Conservation (phyloP, 2,888 invertebrate genomes). For the Elegia similella region DNA sequence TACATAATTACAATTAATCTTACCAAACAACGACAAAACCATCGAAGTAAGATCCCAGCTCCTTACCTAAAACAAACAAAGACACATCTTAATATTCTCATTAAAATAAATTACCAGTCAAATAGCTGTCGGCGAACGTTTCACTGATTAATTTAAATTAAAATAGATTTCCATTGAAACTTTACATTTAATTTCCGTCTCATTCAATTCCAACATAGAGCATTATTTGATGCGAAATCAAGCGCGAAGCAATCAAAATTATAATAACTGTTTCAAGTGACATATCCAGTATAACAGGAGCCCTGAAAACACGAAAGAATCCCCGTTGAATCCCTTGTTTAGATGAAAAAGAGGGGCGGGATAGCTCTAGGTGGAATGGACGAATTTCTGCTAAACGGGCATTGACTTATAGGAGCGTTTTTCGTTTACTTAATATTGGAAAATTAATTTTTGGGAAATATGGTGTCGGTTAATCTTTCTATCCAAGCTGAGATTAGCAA, state of each 20-base stretch:
- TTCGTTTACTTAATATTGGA: conserved; percentile 17
- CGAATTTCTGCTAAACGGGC: conserved; percentile 35
- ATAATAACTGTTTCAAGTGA: conserved; percentile 56
- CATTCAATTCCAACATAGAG: conserved; percentile 41
- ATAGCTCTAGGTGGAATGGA: conserved; percentile 32
- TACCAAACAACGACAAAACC: neutral
- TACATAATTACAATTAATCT: neutral
- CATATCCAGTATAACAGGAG: conserved; percentile 32
- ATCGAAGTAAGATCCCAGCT: neutral
- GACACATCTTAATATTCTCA: neutral
- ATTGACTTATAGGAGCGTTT: conserved; percentile 21
- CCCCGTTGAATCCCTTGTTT: neutral
- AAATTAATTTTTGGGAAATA: conserved; percentile 31
- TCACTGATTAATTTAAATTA: conserved; percentile 15
- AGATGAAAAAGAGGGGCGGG: conserved; percentile 6
- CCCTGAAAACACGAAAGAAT: conserved; percentile 22
- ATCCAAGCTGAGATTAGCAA: neutral
- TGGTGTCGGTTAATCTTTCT: neutral
- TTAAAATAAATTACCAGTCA: neutral
- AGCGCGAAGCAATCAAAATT: conserved; percentile 60
- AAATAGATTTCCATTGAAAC: conserved; percentile 3
- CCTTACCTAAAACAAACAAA: neutral
- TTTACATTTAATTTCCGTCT: conserved; percentile 63
- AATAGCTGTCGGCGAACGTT: neutral
- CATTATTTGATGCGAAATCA: conserved; percentile 41